Conservation (phyloP, 1,140 invertebrate species). For the Polypedilum vanderplanki region DNA sequence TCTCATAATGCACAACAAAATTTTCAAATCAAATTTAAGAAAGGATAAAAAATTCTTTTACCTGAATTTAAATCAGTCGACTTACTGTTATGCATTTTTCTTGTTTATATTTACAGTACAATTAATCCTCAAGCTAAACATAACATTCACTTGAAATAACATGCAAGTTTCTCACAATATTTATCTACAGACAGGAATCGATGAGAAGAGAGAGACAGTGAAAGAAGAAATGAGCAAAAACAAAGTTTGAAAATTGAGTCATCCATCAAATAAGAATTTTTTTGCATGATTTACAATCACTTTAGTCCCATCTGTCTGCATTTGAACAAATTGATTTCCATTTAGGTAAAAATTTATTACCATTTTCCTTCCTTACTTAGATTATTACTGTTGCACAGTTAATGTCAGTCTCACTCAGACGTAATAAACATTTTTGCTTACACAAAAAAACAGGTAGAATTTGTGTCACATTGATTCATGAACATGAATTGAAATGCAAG, state of each 20-base stretch:
- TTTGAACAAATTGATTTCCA: neutral
- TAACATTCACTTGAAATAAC: neutral
- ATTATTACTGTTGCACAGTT: conserved; percentile 17
- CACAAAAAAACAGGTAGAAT: neutral
- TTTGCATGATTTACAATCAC: conserved; percentile 20
- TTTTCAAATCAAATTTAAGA: no score
- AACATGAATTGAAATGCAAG: neutral
- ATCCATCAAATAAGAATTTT: neutral
- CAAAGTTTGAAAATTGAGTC: conserved; percentile 24
- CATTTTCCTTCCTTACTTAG: conserved; percentile 23
- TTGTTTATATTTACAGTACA: conserved; percentile 9
- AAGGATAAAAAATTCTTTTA: no score
- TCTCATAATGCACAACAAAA: no score
- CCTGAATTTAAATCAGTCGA: no score
- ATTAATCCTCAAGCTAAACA: conserved; percentile 21
- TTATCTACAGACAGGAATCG: conserved; percentile 19
- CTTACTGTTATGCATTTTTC: neutral
- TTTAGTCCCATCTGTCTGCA: conserved; percentile 16
- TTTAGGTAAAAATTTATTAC: conserved; percentile 24
- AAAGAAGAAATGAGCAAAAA: conserved; percentile 13
- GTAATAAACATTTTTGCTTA: neutral
- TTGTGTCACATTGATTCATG: neutral
- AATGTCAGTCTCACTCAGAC: neutral
- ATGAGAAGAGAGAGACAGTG: neutral
- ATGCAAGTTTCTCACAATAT: neutral